phyloP scores from a whole-genome alignment of 2,797 vertebrate genomes.

The Limnodromus scolopaceus region DNA sequence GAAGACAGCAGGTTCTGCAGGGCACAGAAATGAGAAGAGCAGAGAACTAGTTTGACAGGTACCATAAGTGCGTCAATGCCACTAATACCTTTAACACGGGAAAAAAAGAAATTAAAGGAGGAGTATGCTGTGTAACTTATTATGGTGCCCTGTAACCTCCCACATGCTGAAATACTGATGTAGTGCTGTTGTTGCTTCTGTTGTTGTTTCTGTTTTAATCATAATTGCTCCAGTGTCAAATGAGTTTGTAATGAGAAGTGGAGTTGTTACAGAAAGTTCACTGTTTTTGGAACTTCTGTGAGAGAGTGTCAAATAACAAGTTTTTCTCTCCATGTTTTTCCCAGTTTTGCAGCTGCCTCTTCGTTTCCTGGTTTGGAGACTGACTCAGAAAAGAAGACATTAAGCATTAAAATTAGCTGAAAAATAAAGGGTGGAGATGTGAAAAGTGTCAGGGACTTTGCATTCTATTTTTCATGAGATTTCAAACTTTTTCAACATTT shows the following conservation, averaged over 20 bases:
- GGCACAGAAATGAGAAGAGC: not conserved
- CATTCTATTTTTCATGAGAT: constrained; percentile 50
- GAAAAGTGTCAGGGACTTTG: constrained; percentile 61
- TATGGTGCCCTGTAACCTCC: not conserved
- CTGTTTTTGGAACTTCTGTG: constrained; percentile 36
- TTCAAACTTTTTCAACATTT: constrained; percentile 44
- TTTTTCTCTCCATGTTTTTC: constrained; percentile 60
- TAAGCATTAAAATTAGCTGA: constrained; percentile 63
- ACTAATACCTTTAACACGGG: not conserved
- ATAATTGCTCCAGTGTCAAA: constrained; percentile 61
- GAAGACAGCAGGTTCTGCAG: not conserved
- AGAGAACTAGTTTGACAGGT: not conserved
- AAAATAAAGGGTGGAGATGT: constrained; percentile 70
- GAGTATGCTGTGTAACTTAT: not conserved
- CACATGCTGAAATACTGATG: constrained; percentile 28
- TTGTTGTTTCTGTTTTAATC: constrained; percentile 43
- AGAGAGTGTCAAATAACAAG: constrained; percentile 63
- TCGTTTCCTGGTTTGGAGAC: constrained; percentile 61
- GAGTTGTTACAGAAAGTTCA: constrained; percentile 67
- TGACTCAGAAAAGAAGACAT: constrained; percentile 66
- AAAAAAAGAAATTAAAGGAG: not conserved
- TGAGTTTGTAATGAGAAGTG: constrained; percentile 39
- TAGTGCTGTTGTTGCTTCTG: not conserved
- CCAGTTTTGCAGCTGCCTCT: constrained; percentile 73
- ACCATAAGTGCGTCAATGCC: not conserved